Evolutionary conservation across 2,888 invertebrate species (phyloP).

Genomic region (Nineta flava): DNA sequence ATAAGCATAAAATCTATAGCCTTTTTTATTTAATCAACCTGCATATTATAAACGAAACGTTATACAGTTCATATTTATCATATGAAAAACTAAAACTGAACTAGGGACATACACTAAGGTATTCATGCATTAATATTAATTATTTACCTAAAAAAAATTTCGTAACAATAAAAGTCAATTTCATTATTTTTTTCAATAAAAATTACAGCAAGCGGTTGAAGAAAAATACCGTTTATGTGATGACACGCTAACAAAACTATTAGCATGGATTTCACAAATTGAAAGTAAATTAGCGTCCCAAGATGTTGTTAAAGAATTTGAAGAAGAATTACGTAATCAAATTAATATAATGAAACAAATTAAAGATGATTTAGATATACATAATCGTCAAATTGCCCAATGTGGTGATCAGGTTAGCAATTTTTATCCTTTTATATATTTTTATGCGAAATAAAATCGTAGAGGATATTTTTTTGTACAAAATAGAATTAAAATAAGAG

Average conservation of each 20-base stretch:
- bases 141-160: no score
- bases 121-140: no score
- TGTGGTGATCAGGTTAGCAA: slow-evolving; percentile 72
- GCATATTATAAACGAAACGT: no score
- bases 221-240: slow-evolving; percentile 87
- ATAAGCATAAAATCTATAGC: no score
- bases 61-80: no score
- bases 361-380: slow-evolving; percentile 77
- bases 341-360: slow-evolving; percentile 76
- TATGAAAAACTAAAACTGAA: no score
- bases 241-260: slow-evolving; percentile 65
- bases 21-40: no score
- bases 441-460: no score
- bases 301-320: slow-evolving; percentile 72
- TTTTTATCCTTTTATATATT: slow-evolving; percentile 35
- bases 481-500: no score
- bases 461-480: no score
- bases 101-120: no score
- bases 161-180: no score
- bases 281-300: slow-evolving; percentile 72
- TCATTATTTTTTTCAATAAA: slow-evolving; percentile 14
- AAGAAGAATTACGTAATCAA: slow-evolving; percentile 75
- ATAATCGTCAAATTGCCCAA: slow-evolving; percentile 67
- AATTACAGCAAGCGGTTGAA: slow-evolving; percentile 81
- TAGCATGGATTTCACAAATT: slow-evolving; percentile 74